Evolutionary conservation across 2,797 vertebrate species (phyloP).

Genomic region (Dromococcyx pavoninus): DNA sequence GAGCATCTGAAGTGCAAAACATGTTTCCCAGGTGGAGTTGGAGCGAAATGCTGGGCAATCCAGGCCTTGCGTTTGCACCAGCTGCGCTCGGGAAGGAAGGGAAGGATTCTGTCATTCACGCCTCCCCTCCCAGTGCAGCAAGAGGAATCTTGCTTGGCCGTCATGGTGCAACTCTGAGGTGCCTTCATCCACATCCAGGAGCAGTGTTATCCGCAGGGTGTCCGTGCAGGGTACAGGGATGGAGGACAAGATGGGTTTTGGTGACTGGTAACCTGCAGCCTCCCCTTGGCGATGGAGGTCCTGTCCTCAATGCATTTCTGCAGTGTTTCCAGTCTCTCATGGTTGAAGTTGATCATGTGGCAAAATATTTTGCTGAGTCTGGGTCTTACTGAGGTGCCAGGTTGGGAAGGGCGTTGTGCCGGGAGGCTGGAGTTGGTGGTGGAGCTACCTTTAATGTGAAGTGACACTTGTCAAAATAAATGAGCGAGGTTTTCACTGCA

Average conservation of each 20-base stretch:
- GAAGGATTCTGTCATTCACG: fast-evolving
- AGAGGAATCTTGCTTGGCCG: too few relatives aligned
- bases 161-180: neutral
- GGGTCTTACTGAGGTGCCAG: neutral
- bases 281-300: fast-evolving
- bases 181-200: fast-evolving
- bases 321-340: fast-evolving
- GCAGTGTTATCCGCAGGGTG: fast-evolving
- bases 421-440: neutral
- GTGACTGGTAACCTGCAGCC: fast-evolving
- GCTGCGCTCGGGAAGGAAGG: fast-evolving
- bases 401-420: neutral
- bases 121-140: too few relatives aligned
- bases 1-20: neutral
- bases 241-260: neutral
- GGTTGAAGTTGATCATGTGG: neutral
- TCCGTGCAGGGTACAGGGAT: fast-evolving
- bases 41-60: fast-evolving
- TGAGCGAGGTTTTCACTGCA: slow-evolving; percentile 33
- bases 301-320: fast-evolving
- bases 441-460: slow-evolving; percentile 31
- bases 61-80: fast-evolving
- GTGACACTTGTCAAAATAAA: slow-evolving; percentile 55
- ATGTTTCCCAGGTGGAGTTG: neutral
- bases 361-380: neutral